phyloP scores from a whole-genome alignment of 1,140 invertebrate species.

The Globodera ellingtonae region DNA sequence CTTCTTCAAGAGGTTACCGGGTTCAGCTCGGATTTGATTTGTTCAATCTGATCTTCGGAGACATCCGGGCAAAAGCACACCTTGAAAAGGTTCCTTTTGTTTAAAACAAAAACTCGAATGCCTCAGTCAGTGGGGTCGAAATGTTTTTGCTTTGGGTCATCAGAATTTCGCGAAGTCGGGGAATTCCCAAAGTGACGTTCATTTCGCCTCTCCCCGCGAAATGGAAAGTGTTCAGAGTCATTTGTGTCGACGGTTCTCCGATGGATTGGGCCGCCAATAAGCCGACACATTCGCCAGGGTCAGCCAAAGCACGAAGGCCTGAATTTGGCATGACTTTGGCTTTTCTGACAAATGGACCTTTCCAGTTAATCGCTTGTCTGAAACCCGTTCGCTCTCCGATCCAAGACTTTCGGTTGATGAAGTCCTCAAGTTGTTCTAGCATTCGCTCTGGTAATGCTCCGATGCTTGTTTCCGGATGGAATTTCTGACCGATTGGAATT shows the following conservation, averaged over 20 bases:
- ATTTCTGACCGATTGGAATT: conserved; percentile 14
- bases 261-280: conserved; percentile 90
- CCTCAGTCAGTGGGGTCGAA: conserved; percentile 91
- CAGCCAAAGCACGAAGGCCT: conserved; percentile 76
- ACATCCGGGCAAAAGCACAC: conserved; percentile 44
- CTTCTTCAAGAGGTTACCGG: conserved; percentile 49
- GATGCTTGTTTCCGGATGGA: conserved; percentile 42
- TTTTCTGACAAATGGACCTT: conserved; percentile 44
- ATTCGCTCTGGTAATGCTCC: conserved; percentile 61
- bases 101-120: conserved; percentile 67
- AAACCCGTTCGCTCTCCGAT: neutral
- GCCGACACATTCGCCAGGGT: conserved; percentile 93
- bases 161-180: conserved; percentile 89
- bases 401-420: conserved; percentile 6
- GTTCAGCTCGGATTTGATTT: conserved; percentile 62
- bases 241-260: conserved; percentile 98
- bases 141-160: conserved; percentile 90
- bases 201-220: conserved; percentile 99
- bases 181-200: conserved; percentile 90
- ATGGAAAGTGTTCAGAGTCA: conserved; percentile 99
- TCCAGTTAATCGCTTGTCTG: conserved; percentile 57
- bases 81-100: conserved; percentile 26
- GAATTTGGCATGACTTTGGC: conserved; percentile 19
- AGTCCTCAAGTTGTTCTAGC: conserved; percentile 51
- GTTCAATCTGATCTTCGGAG: conserved; percentile 73